phyloP scores from a whole-genome alignment of 2,113 vertebrate species.

The Saccopteryx bilineata region DNA sequence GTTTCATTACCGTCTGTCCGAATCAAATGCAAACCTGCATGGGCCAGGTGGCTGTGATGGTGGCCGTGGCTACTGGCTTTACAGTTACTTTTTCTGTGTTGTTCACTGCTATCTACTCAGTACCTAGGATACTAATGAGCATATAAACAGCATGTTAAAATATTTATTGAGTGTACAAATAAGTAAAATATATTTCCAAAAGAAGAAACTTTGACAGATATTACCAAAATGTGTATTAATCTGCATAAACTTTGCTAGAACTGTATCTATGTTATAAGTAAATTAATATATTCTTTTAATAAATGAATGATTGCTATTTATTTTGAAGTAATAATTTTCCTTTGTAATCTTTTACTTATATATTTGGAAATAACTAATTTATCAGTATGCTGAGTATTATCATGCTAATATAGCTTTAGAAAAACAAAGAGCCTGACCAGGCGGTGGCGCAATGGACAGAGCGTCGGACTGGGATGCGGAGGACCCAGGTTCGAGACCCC shows the following conservation, averaged over 20 bases:
- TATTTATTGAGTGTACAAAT: background rate
- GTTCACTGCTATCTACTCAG: background rate
- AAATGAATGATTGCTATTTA: background rate
- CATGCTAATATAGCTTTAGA: background rate
- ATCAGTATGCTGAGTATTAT: background rate
- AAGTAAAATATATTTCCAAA: background rate
- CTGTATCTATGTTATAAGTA: background rate
- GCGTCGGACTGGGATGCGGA: too few relatives aligned
- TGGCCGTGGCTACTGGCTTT: too few relatives aligned
- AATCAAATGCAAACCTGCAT: too few relatives aligned
- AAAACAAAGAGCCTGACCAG: background rate
- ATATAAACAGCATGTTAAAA: background rate
- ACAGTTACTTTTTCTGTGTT: background rate
- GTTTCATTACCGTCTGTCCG: too few relatives aligned
- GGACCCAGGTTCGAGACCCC: too few relatives aligned
- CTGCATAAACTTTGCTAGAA: background rate
- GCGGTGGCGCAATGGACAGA: too few relatives aligned
- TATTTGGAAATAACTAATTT: slow-evolving; percentile 22
- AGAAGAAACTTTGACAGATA: background rate
- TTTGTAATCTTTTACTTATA: background rate
- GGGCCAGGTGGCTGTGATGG: too few relatives aligned
- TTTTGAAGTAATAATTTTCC: background rate
- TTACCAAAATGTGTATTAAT: background rate
- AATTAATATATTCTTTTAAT: background rate
- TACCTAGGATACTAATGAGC: background rate